Percentiles rank a stretch among this genome's conserved stretches.
These are phyloP conservation scores for Zaprionus capensis DNA, from an alignment of 1,140 invertebrate species.

Conservation along the genomic window DNA sequence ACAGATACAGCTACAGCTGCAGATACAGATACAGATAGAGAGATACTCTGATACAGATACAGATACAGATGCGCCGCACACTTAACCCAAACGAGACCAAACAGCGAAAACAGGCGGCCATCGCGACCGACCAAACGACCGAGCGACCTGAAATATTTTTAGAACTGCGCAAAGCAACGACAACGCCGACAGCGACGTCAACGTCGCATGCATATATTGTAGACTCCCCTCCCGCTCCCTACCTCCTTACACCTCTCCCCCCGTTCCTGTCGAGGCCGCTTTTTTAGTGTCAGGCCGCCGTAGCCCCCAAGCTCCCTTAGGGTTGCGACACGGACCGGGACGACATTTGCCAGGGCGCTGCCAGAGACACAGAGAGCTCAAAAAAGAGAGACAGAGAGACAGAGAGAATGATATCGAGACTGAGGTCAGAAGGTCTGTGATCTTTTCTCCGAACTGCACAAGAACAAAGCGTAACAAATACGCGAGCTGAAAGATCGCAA, in stretches of 20 bases:
- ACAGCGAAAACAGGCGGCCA: conserved; percentile 71
- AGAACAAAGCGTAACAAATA: conserved; percentile 68
- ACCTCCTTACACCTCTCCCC: background rate
- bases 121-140: conserved; percentile 70
- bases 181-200: conserved; percentile 25
- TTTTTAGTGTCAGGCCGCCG: conserved; percentile 46
- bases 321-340: conserved; percentile 33
- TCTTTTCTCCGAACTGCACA: conserved; percentile 63
- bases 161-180: conserved; percentile 67
- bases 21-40: conserved; percentile 37
- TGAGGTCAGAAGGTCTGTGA: conserved; percentile 82
- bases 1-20: conserved; percentile 38
- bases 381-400: conserved; percentile 29
- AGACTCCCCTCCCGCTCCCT: conserved; percentile 4
- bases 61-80: conserved; percentile 61
- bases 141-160: conserved; percentile 82
- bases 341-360: conserved; percentile 34
- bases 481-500: conserved; percentile 14
- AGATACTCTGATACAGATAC: conserved; percentile 47
- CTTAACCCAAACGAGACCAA: conserved; percentile 81
- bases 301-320: conserved; percentile 12
- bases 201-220: conserved; percentile 74
- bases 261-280: conserved; percentile 15
- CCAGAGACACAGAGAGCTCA: background rate
- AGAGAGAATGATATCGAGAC: conserved; percentile 10